Evolutionary conservation across 2,888 invertebrate genomes (phyloP), one percentile per base, ranked within the genome.

Genomic region (Subacronicta megacephala): DNA sequence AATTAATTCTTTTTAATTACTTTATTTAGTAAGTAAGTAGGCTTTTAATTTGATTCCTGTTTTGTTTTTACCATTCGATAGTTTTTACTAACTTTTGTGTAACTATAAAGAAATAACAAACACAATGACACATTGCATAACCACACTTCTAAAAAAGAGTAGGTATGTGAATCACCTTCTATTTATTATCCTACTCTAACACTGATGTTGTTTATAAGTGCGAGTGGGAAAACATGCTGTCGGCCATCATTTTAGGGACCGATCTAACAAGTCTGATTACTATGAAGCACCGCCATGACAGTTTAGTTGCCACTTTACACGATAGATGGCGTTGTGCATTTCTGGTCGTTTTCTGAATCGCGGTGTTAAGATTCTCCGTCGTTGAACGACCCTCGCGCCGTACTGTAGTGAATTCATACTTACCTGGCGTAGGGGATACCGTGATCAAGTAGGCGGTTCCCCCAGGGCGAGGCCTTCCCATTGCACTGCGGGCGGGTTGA

Each of bases 351-450:
- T 69, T 55, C 42, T 62, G 38, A 46, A 36, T 50, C 41, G 35
- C 54, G 65, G 61, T 61, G 65, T 56, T 46, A 64, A 56, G 59
- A 66, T 65, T 57, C 42, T 46, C 66, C 46, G 46, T 5, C 33
- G 42, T 23, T 9, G 44, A 67, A 66, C 0, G 50, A 42, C 50
- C 29, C 33, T 33, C 42, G 5, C 16, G n/a, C 3, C n/a, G 9
- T n/a, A 38, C 17, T 10, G 29, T 35, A 5, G 2, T 0, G 12
- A 36, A 49, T 0, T 65, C 62, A 62, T 62, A 62, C 62, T 62
- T 62, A 62, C 62, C 62, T 62, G 62, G 62, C 62, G 65, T 65
- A 62, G 61, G 61, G 65, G 61, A 64, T 5, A 62, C 62, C 62
- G 62, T 62, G 62, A 65, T 62, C 62, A 65, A 0, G 3, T n/a